Conservation (phyloP, 1,140 invertebrate species). For the Conopomorpha cramerella region DNA sequence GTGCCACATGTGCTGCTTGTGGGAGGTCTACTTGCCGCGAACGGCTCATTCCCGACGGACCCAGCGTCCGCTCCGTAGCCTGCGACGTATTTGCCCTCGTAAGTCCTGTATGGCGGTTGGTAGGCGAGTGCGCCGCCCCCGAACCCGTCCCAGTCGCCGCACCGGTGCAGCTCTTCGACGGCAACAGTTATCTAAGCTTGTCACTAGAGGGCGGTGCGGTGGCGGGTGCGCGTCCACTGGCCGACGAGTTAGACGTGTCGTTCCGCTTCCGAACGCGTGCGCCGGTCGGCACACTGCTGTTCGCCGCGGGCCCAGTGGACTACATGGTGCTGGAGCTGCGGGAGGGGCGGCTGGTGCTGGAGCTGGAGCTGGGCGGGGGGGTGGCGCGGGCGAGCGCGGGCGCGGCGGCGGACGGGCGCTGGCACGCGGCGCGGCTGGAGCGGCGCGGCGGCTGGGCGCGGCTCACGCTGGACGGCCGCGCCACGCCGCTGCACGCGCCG, state of each 20-base stretch:
- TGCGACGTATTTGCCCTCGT: conserved; percentile 86
- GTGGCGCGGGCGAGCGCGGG: conserved; percentile 82
- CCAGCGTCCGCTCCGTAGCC: conserved; percentile 68
- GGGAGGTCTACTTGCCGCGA: conserved; percentile 84
- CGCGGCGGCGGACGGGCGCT: conserved; percentile 81
- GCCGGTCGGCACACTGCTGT: conserved; percentile 84
- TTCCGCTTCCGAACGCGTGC: conserved; percentile 84
- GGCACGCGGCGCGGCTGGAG: conserved; percentile 87
- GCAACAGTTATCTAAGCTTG: conserved; percentile 34
- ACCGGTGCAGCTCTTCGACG: conserved; percentile 16
- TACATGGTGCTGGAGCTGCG: conserved; percentile 88
- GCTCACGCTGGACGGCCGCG: conserved; percentile 79
- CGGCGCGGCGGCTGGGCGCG: conserved; percentile 78
- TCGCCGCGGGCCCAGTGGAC: conserved; percentile 83
- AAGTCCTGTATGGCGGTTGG: conserved; percentile 76
- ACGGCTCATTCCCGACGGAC: conserved; percentile 69
- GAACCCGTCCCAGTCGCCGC: conserved; percentile 65
- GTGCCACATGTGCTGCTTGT: conserved; percentile 80
- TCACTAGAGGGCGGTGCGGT: conserved; percentile 30
- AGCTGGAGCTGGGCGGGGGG: conserved; percentile 91
- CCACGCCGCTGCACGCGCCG: conserved; percentile 79
- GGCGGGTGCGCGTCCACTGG: conserved; percentile 65
- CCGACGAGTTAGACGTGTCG: conserved; percentile 79
- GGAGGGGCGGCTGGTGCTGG: too few species aligned
- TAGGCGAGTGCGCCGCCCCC: conserved; percentile 81